These are phyloP conservation scores for Gymnogyps californianus DNA, from an alignment of 2,113 vertebrate genomes.

Conservation along the genomic window DNA sequence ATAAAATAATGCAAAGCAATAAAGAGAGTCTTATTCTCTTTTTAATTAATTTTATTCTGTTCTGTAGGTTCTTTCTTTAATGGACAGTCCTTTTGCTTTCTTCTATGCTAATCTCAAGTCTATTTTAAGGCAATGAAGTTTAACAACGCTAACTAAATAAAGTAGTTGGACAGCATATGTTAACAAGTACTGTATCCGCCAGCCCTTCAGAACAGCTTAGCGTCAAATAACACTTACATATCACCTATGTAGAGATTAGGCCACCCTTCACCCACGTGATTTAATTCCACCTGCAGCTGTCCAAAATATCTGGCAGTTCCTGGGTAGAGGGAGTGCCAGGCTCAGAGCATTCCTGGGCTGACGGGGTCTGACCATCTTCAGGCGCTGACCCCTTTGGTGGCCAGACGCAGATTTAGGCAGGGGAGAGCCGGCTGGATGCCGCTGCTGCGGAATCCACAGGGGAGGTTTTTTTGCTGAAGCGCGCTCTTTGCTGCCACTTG, in stretches of 20 bases:
- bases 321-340: slow-evolving; percentile 58
- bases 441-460: not conserved
- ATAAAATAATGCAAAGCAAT: not conserved
- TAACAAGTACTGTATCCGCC: not conserved
- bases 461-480: not conserved
- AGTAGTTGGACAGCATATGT: not conserved
- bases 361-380: not conserved
- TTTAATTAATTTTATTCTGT: not conserved
- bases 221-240: slow-evolving; percentile 72
- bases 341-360: not conserved
- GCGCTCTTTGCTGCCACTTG: not conserved
- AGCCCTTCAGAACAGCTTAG: not conserved
- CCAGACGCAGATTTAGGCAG: not conserved
- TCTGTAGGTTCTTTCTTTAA: not conserved
- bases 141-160: not conserved
- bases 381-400: not conserved
- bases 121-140: slow-evolving; percentile 19
- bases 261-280: slow-evolving; percentile 79
- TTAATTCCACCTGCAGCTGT: slow-evolving; percentile 77
- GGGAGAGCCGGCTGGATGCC: not conserved
- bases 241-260: slow-evolving; percentile 77
- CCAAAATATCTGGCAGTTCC: slow-evolving; percentile 77
- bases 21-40: not conserved
- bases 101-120: not conserved
- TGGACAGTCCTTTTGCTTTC: not conserved